Conservation (phyloP, 2,113 vertebrate species). For the Neolamprologus falcicula region DNA sequence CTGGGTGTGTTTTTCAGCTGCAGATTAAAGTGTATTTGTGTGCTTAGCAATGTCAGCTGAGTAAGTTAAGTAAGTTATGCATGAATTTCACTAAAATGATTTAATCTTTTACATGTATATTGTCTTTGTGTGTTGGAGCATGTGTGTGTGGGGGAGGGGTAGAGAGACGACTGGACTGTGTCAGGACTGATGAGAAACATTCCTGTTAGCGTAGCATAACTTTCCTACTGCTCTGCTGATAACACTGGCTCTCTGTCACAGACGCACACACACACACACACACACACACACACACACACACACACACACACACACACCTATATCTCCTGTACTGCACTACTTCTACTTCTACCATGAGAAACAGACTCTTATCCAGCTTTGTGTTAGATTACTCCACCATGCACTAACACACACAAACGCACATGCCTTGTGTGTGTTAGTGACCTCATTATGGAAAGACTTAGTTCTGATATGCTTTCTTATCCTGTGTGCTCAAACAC, state of each 20-base stretch:
- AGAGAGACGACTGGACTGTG: conserved; percentile 84
- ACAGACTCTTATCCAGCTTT: conserved; percentile 63
- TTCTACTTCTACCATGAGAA: conserved; percentile 44
- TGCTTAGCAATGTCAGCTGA: background rate
- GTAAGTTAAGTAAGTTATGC: background rate
- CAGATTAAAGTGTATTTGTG: background rate
- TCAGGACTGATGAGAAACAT: conserved; percentile 81
- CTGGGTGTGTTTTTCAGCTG: background rate
- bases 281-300: background rate
- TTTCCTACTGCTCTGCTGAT: conserved; percentile 88
- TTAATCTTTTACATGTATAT: background rate
- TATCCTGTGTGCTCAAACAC: conserved; percentile 25
- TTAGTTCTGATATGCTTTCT: conserved; percentile 42
- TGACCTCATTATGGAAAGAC: conserved; percentile 65
- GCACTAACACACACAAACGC: background rate
- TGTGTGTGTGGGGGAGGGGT: background rate
- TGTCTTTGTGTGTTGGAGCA: background rate
- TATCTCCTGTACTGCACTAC: conserved; percentile 1
- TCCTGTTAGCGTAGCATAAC: conserved; percentile 93
- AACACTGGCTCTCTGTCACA: conserved; percentile 82
- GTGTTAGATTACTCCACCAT: conserved; percentile 81
- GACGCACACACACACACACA: background rate
- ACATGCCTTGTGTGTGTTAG: background rate
- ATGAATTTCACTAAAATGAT: background rate
- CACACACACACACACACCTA: background rate